Base-by-base conservation (phyloP, 2,888 invertebrate species). In the Diarsia dahlii region DNA sequence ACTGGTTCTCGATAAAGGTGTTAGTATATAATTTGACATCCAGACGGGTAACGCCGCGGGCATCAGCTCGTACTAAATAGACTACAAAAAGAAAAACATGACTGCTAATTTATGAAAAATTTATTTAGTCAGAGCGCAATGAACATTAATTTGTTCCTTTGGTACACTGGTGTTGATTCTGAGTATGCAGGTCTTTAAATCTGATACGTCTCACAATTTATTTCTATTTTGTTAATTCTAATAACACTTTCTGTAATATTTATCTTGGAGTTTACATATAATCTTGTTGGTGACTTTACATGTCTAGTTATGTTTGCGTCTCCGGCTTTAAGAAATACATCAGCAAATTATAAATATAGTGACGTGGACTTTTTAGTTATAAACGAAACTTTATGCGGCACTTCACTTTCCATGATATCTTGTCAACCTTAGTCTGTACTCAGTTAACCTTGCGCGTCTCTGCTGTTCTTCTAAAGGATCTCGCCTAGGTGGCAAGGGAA, bases 401-500 rank as follows among this genome's bases (percentile, higher is more conserved):
- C n/a, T 90, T 92, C 89, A 91, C 90, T 90, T 91, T 71, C 91
- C 90, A 20, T 80, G 77, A 74, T 93, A 94, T 66, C 90, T 89
- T 90, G 87, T 91, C 87, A 90, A 90, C 90, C 89, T 92, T 78
- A 90, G 90, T 76, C 89, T 91, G 71, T 94, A 92, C 75, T 90
- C 86, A 46, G 78, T 84, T 78, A 81, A 77, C 74, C 81, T 89
- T 6, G 75, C 65, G 78, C 89, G 87, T 80, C 87, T 90, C 5
- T 73, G 79, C 74, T 91, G 91, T 70, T 90, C 85, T 81, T 93
- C 93, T 60, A 94, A 94, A 48, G 92, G 93, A 34, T 92, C 90
- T 10, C 84, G 83, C 56, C 76, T 76, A 0, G 82, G 52, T 6
- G 78, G 69, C 6, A 92, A 91, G 0, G 93, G 91, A 0, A 54